phyloP scores from a whole-genome alignment of 2,797 vertebrate genomes.

The Urosaurus nigricauda region DNA sequence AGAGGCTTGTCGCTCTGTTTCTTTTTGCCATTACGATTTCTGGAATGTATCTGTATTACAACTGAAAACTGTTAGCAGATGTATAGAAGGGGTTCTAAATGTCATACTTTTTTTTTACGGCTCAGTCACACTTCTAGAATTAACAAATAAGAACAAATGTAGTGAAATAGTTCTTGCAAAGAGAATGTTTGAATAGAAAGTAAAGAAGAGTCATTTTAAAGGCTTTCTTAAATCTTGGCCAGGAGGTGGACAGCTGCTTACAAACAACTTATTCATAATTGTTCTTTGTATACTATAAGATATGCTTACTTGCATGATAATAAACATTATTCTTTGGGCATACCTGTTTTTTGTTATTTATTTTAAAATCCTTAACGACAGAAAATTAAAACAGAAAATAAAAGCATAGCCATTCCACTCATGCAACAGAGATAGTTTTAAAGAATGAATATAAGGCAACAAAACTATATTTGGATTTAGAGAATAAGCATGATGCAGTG shows the following conservation, averaged over 20 bases:
- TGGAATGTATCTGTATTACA: neutral
- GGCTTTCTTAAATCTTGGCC: conserved; percentile 57
- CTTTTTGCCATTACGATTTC: neutral
- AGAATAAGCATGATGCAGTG: too few relatives aligned
- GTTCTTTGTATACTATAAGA: neutral
- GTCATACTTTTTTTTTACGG: neutral
- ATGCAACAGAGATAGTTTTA: neutral
- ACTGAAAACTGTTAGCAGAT: neutral
- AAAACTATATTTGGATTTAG: neutral
- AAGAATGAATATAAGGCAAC: neutral
- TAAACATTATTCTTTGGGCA: neutral
- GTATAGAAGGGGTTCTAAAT: neutral
- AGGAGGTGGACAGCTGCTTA: conserved; percentile 20
- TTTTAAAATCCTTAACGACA: neutral
- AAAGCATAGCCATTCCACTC: neutral
- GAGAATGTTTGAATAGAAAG: neutral
- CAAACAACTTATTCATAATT: conserved; percentile 31
- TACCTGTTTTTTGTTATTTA: neutral
- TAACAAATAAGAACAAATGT: neutral
- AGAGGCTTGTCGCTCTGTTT: neutral
- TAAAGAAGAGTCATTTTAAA: conserved; percentile 6
- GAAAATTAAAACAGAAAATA: neutral
- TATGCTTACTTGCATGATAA: neutral
- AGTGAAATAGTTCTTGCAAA: conserved; percentile 12
- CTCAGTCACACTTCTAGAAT: neutral